Conservation (phyloP, 2,888 invertebrate species). For the Dichetophora obliterata region DNA sequence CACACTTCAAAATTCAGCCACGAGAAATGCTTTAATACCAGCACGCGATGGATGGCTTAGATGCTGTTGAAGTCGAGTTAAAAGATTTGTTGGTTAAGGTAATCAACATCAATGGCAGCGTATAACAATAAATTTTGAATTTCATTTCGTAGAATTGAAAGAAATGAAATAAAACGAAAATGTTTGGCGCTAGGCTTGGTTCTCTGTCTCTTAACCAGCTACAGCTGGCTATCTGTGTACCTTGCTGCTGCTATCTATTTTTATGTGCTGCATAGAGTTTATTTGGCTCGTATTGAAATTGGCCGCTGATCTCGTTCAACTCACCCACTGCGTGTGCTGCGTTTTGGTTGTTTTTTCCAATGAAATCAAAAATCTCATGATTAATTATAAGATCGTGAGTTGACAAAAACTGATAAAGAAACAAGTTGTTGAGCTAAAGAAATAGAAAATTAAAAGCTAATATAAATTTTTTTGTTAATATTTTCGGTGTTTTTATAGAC, state of each 20-base stretch:
- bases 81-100: neutral
- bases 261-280: neutral
- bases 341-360: neutral
- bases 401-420: neutral
- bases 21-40: neutral
- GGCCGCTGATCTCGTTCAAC: neutral
- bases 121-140: neutral
- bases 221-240: neutral
- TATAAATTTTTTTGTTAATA: neutral
- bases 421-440: neutral
- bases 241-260: neutral
- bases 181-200: neutral
- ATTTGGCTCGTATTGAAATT: neutral
- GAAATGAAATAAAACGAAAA: neutral
- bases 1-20: too few species aligned
- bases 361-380: conserved; percentile 15
- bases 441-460: neutral
- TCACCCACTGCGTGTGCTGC: neutral
- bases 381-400: conserved; percentile 28
- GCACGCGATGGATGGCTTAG: conserved; percentile 2
- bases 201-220: neutral
- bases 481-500: neutral
- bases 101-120: neutral
- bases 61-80: neutral
- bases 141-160: conserved; percentile 13